These are phyloP conservation scores for Egretta garzetta DNA, from an alignment of 2,113 vertebrate species.

Conservation along the genomic window DNA sequence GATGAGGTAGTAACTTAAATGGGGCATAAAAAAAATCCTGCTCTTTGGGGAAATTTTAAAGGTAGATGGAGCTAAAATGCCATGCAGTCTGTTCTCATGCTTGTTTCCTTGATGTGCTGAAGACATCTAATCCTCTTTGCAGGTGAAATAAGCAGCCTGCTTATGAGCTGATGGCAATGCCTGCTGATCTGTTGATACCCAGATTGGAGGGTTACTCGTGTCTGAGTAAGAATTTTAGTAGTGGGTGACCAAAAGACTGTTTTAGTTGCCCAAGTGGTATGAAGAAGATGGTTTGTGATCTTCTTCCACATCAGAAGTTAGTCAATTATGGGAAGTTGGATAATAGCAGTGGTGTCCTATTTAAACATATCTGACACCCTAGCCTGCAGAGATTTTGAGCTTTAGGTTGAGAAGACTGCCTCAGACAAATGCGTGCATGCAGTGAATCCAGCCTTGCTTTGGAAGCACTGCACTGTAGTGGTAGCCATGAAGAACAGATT, in stretches of 20 bases:
- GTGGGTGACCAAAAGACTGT: not conserved
- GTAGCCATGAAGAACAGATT: not conserved
- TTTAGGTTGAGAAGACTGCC: not conserved
- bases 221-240: constrained; percentile 9
- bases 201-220: not conserved
- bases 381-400: not conserved
- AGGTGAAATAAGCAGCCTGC: constrained; percentile 50
- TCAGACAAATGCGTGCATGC: not conserved
- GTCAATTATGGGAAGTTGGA: not conserved
- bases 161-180: constrained; percentile 40
- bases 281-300: not conserved
- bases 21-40: constrained; percentile 29
- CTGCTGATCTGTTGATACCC: constrained; percentile 45
- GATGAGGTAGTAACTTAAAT: constrained; percentile 62
- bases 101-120: constrained; percentile 40
- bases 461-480: not conserved
- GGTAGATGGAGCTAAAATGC: constrained; percentile 19
- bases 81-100: not conserved
- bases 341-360: not conserved
- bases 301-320: not conserved
- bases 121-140: constrained; percentile 37
- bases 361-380: not conserved
- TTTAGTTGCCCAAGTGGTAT: not conserved
- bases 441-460: not conserved
- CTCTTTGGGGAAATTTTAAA: constrained; percentile 33